Conservation (phyloP, 2,797 vertebrate species). For the Hemitrygon akajei region DNA sequence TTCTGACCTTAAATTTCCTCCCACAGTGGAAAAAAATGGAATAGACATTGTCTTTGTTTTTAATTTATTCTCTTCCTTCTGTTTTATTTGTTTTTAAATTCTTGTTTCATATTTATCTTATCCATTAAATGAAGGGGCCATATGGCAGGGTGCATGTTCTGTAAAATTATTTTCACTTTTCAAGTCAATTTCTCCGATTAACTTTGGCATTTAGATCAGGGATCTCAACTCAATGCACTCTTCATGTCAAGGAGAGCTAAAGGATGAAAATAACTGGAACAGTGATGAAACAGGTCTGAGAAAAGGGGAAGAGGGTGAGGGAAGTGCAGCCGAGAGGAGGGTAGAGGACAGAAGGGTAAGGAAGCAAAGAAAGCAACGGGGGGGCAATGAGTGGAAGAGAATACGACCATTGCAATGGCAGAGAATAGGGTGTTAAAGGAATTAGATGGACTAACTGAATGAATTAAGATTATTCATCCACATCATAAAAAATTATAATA, state of each 20-base stretch:
- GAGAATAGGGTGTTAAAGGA: neutral
- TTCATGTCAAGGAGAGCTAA: neutral
- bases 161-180: neutral
- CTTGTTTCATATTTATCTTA: neutral
- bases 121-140: neutral
- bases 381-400: neutral
- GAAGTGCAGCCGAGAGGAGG: neutral
- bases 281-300: neutral
- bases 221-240: neutral
- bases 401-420: no score
- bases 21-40: neutral
- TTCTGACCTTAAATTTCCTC: neutral
- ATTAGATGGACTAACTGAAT: neutral
- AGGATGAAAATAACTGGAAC: neutral
- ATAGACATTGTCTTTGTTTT: neutral
- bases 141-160: neutral
- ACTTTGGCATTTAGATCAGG: neutral
- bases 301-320: neutral
- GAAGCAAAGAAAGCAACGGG: neutral
- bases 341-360: neutral
- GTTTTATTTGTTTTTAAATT: neutral
- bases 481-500: neutral
- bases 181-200: no score
- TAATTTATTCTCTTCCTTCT: neutral
- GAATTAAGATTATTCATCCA: neutral